phyloP scores from a whole-genome alignment of 1,140 invertebrate genomes.

The Papilio helenus region DNA sequence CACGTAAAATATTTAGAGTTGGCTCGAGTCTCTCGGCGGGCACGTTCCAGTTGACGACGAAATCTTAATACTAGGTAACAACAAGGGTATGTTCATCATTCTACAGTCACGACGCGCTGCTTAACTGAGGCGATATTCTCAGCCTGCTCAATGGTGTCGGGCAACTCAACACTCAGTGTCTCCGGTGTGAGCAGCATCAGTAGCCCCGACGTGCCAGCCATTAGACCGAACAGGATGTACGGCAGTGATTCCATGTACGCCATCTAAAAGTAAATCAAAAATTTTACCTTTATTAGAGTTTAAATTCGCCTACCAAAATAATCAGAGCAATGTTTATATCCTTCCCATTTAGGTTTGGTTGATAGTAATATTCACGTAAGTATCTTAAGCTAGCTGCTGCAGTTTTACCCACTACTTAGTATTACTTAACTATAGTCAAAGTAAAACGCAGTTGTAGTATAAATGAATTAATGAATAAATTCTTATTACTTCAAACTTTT shows the following conservation, averaged over 20 bases:
- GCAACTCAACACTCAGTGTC: slow-evolving; percentile 86
- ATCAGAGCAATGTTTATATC: not conserved
- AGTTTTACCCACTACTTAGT: too few relatives aligned
- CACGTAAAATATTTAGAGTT: not conserved
- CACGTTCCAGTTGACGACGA: not conserved
- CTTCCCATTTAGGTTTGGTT: not conserved
- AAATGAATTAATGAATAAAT: too few relatives aligned
- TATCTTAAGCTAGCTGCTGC: too few relatives aligned
- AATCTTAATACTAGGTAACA: not conserved
- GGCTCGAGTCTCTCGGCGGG: not conserved
- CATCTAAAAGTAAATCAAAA: slow-evolving; percentile 53
- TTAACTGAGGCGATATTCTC: slow-evolving; percentile 50
- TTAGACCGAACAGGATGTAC: slow-evolving; percentile 86
- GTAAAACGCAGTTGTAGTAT: too few relatives aligned
- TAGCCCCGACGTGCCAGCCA: slow-evolving; percentile 84
- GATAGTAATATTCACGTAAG: not conserved
- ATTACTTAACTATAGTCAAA: too few relatives aligned
- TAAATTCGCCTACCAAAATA: not conserved
- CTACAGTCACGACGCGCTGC: not conserved
- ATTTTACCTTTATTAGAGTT: not conserved
- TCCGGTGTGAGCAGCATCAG: slow-evolving; percentile 88
- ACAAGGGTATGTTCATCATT: not conserved
- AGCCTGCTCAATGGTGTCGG: slow-evolving; percentile 88
- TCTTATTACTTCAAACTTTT: too few relatives aligned
- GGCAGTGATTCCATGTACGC: slow-evolving; percentile 82